Evolutionary conservation across 2,113 vertebrate species (phyloP), one percentile per base, ranked within the genome.

Genomic region (Scomber scombrus): DNA sequence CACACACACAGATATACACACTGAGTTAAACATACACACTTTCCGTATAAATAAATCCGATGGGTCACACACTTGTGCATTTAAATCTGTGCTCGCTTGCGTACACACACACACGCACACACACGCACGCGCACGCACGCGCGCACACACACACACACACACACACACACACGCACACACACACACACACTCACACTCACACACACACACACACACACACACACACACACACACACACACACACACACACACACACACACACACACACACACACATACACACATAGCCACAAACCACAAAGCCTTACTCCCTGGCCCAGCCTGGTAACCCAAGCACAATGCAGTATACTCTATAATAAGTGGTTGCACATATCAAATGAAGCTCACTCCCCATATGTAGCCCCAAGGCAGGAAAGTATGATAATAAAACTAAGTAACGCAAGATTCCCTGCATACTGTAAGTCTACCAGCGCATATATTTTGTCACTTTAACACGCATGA

Each of bases 321-420:
- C 85, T 81, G 89, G 90, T 93, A 88, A 92, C 83, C 90, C 74
- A 87, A 89, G 92, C 91, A 93, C 91, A 93, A 93, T 93, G 91
- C 92, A 90, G 85, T 46, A 23, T 55, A 46, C 85, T 78, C 90
- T 89, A 81, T 94, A 95, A 93, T 93, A 93, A 93, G 87, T 73
- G 55, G 85, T 89, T 91, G 77, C 74, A 68, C 81, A 80, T 83
- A 90, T 90, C 80, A 88, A 86, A 88, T 88, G 73, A 63, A 82
- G 75, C 73, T 71, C 76, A 43, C 56, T 88, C 84, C 66, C 52
- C 70, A 18, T 55, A 74, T 84, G 54, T 34, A 68, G 67, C 82
- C 78, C 77, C 75, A 29, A 68, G 85, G 55, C 78, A 87, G 54
- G 58, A 56, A 75, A 80, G 54, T 79, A 68, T 73, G 81, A 87